Conservation (phyloP, 2,797 vertebrate genomes). For the Lepilemur septentrionalis region DNA sequence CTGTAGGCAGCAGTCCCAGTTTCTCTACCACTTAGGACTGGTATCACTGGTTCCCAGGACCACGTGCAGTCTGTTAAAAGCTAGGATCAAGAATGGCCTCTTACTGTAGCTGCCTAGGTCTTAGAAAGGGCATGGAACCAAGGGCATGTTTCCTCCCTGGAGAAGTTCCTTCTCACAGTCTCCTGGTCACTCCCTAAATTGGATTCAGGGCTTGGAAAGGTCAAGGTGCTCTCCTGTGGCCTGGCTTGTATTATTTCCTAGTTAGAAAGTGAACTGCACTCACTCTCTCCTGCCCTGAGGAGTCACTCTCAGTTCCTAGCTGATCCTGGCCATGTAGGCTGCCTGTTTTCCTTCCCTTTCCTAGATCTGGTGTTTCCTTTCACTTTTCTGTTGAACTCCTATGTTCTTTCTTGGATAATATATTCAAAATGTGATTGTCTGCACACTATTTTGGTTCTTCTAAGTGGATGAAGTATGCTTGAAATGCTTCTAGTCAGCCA, state of each 20-base stretch:
- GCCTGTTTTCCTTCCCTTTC: neutral
- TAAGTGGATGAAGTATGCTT: neutral
- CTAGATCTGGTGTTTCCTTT: neutral
- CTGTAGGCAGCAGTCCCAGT: neutral
- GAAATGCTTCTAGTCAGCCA: neutral
- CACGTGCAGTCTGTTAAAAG: neutral
- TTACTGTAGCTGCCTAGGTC: neutral
- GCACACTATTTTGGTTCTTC: neutral
- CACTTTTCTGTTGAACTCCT: neutral
- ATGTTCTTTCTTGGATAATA: neutral
- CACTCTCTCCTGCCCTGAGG: neutral
- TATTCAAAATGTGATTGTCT: neutral
- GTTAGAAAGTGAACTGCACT: neutral
- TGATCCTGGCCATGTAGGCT: neutral
- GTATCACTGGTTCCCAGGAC: neutral
- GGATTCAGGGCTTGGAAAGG: neutral
- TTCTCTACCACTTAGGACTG: neutral
- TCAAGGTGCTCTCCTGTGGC: neutral
- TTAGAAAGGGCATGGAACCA: neutral
- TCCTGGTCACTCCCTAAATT: neutral
- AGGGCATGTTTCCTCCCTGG: neutral
- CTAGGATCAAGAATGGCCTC: neutral
- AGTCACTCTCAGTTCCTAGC: neutral
- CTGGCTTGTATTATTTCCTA: neutral
- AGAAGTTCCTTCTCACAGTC: neutral